Conservation (phyloP, 1,140 invertebrate species). For the Panulirus ornatus region DNA sequence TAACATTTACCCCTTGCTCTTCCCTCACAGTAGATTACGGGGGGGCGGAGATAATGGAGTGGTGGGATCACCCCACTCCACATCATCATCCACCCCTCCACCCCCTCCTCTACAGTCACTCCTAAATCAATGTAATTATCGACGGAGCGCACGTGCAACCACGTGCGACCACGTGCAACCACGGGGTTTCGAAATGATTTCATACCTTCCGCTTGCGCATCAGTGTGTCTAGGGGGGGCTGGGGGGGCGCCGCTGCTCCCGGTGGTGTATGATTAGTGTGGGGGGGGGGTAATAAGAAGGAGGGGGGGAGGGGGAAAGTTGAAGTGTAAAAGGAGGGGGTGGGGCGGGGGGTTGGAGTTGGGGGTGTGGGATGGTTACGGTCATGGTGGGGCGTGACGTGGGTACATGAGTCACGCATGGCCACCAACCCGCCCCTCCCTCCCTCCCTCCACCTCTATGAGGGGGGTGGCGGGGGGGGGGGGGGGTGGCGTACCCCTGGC, state of each 20-base stretch:
- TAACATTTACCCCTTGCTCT: too few relatives aligned
- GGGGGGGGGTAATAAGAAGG: neutral
- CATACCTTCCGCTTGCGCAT: neutral
- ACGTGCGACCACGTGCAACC: neutral
- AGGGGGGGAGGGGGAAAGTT: too few relatives aligned
- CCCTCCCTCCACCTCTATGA: slow-evolving; percentile 4
- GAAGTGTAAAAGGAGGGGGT: too few relatives aligned
- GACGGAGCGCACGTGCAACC: neutral
- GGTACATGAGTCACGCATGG: neutral
- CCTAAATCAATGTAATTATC: neutral
- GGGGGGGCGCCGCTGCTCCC: too few relatives aligned
- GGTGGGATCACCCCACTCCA: neutral
- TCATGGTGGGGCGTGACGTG: neutral
- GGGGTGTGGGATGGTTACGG: too few relatives aligned
- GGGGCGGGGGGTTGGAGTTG: too few relatives aligned
- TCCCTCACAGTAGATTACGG: too few relatives aligned
- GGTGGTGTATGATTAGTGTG: neutral
- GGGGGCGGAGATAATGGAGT: too few relatives aligned
- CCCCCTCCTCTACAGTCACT: too few relatives aligned
- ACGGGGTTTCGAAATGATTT: neutral
- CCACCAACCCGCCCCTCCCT: neutral
- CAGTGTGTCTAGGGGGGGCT: neutral
- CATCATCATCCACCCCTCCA: neutral
- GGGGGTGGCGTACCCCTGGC: too few relatives aligned
- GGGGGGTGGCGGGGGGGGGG: too few relatives aligned